phyloP scores from a whole-genome alignment of 2,797 vertebrate species.

The Zalophus californianus region DNA sequence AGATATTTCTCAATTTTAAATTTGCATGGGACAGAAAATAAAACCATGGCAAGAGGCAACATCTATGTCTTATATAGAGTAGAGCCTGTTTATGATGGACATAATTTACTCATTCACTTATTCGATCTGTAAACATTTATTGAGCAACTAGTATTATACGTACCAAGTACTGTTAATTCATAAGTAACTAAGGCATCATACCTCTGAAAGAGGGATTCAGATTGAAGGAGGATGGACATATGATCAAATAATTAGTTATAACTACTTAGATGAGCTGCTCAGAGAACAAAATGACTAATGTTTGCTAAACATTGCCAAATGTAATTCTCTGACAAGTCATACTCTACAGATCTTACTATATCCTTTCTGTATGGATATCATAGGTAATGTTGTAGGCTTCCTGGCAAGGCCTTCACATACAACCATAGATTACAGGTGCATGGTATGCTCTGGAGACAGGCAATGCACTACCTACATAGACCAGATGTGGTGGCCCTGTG shows the following conservation, averaged over 20 bases:
- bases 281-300: constrained; percentile 10
- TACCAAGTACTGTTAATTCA: background rate
- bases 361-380: background rate
- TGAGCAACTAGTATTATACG: background rate
- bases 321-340: background rate
- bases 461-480: background rate
- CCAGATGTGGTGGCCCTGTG: background rate
- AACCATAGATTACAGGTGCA: background rate
- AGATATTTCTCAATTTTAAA: background rate
- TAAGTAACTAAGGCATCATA: constrained; percentile 9
- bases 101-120: background rate
- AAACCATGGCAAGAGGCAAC: background rate
- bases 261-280: background rate
- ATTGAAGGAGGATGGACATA: background rate
- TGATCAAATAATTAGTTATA: background rate
- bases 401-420: background rate
- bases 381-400: background rate
- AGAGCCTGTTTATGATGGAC: background rate
- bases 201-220: background rate
- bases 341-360: background rate
- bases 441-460: background rate
- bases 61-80: background rate
- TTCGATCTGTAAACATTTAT: constrained; percentile 12
- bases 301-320: background rate
- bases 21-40: constrained; percentile 37